Conservation (phyloP, 2,113 vertebrate species). For the Eolophus roseicapilla region DNA sequence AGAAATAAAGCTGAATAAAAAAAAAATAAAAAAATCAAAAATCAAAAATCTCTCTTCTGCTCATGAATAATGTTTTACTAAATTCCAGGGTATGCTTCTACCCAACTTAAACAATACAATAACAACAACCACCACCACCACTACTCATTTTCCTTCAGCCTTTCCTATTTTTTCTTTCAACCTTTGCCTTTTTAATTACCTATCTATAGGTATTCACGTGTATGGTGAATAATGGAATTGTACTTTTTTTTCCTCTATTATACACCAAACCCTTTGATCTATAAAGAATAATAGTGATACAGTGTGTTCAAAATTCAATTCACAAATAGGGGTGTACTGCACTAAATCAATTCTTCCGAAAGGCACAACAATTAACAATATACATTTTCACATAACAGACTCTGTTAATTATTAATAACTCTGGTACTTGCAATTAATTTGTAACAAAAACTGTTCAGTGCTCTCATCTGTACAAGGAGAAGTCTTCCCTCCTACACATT, state of each 20-base stretch:
- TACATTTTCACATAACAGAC: slow-evolving; percentile 48
- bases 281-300: background rate
- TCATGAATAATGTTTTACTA: background rate
- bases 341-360: slow-evolving; percentile 52
- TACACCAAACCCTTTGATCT: slow-evolving; percentile 24
- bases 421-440: slow-evolving; percentile 43
- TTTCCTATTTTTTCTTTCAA: background rate
- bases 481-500: slow-evolving; percentile 53
- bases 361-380: slow-evolving; percentile 71
- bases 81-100: background rate
- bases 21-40: background rate
- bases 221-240: background rate
- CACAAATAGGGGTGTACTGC: background rate
- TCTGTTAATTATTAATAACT: slow-evolving; percentile 72
- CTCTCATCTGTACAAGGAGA: slow-evolving; percentile 43
- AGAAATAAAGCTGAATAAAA: background rate
- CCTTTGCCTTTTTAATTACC: background rate
- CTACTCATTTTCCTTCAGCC: background rate
- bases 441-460: slow-evolving; percentile 41
- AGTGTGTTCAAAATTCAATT: slow-evolving; percentile 14
- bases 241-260: background rate
- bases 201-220: background rate
- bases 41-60: background rate
- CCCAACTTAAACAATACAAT: background rate
- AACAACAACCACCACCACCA: background rate